Conservation (phyloP, 2,797 vertebrate genomes). For the Nannoperca obscura region DNA sequence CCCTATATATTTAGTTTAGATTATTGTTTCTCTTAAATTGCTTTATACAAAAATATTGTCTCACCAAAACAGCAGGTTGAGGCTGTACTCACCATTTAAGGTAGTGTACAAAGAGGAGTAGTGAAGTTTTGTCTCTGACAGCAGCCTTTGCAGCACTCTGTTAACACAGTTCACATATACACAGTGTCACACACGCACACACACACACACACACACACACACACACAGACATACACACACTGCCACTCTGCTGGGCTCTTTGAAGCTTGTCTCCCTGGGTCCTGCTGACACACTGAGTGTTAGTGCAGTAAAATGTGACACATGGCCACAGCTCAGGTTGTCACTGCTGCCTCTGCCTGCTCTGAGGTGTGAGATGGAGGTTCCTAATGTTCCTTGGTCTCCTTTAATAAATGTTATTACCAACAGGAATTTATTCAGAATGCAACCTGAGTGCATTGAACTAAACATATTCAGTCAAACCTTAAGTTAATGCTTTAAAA, state of each 20-base stretch:
- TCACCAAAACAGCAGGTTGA: conserved; percentile 4
- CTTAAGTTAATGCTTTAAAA: too few species aligned
- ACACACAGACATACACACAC: conserved; percentile 20
- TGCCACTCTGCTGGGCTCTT: conserved; percentile 36
- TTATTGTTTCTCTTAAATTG: not conserved
- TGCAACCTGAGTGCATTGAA: too few species aligned
- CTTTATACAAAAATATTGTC: not conserved
- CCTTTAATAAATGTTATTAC: conserved; percentile 14
- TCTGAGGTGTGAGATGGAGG: conserved; percentile 47
- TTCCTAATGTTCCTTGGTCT: not conserved
- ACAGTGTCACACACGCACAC: conserved; percentile 5
- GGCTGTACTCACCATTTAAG: conserved; percentile 49
- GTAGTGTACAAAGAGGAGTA: conserved; percentile 28
- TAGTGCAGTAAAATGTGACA: conserved; percentile 71
- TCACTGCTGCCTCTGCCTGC: conserved; percentile 25
- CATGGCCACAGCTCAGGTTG: conserved; percentile 57
- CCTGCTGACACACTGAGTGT: conserved; percentile 47
- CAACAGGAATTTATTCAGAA: not conserved
- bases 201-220: conserved; percentile 13
- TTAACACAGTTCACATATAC: conserved; percentile 11
- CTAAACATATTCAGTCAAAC: too few species aligned
- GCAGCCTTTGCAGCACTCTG: conserved; percentile 28
- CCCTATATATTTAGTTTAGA: not conserved
- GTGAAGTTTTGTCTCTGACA: conserved; percentile 33
- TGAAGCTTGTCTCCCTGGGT: conserved; percentile 66